A percentile compares a stretch with the other conserved stretches of the same genome.
These are phyloP conservation scores for Agrotis ipsilon DNA, from an alignment of 2,888 invertebrate genomes.

Conservation along the genomic window DNA sequence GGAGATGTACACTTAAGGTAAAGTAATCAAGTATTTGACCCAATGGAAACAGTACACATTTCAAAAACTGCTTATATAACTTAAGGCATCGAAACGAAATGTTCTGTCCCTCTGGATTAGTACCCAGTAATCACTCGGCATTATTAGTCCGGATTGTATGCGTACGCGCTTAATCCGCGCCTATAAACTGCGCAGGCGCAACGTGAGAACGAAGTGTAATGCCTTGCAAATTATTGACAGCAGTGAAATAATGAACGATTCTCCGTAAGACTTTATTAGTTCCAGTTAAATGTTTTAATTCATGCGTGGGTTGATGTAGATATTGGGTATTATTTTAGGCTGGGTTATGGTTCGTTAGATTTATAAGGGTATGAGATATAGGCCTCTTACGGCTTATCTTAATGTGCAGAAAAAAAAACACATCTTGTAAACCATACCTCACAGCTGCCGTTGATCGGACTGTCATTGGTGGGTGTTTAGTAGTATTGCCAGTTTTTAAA, in stretches of 20 bases:
- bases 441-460: too few relatives aligned
- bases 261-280: slow-evolving; percentile 56
- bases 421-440: too few relatives aligned
- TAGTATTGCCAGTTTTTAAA: too few relatives aligned
- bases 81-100: slow-evolving; percentile 5
- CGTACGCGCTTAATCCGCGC: slow-evolving; percentile 52
- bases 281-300: slow-evolving; percentile 59
- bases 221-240: slow-evolving; percentile 62
- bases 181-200: slow-evolving; percentile 45
- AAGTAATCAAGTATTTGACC: too few relatives aligned
- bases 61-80: not conserved
- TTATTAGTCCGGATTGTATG: slow-evolving; percentile 55
- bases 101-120: slow-evolving; percentile 30
- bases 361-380: slow-evolving; percentile 11
- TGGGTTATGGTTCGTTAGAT: slow-evolving; percentile 16
- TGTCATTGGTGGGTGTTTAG: too few relatives aligned
- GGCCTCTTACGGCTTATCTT: not conserved
- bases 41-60: not conserved
- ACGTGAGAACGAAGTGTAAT: slow-evolving; percentile 54
- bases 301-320: slow-evolving; percentile 47
- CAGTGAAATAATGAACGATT: slow-evolving; percentile 58
- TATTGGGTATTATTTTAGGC: slow-evolving; percentile 48
- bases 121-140: slow-evolving; percentile 39
- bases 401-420: not conserved
- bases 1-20: too few relatives aligned